Base-by-base conservation (phyloP, 2,113 vertebrate species). In the Vimba vimba region DNA sequence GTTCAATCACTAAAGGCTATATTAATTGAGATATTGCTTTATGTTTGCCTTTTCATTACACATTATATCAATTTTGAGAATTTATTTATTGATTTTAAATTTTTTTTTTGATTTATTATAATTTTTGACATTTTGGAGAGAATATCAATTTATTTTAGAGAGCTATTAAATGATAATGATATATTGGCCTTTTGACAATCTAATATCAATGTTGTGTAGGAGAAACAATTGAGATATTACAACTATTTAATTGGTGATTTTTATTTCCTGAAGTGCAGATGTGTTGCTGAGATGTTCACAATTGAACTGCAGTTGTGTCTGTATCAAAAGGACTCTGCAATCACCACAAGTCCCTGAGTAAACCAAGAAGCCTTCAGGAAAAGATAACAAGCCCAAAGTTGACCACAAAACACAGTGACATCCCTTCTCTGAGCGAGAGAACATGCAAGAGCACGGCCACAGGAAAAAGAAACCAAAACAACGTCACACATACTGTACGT, bases 301-400 rank as follows among this genome's bases (percentile, higher is more conserved):
- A 27, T 1, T 33, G 11, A 82, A 68, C 25, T 82, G 6, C 23
- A 64, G 25, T 62, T 43, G 68, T 50, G 25, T 64, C 79, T 23
- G 45, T 50, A 82, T 68, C 19, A 82, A 17, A 82, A 82, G 19
- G 0, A 57, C 30, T 27, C 47, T 57, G 21, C 33, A 33, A 86
- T 82, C 11, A 82, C 25, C 25, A 74, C 62, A 39, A 27, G 52
- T 43, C 6, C 68, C 30, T 52, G 25, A 86, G 55, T 47, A 60
- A 81, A 50, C 78, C 68, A 76, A 64, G 50, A 64, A 19, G 30
- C 21, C 27, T 60, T 82, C 79, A 82, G 85, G 59, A 86, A 86
- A n/a, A 43, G 59, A 80, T 59, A 87, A 83, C 66, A 83, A 57
- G 64, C 76, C 36, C 79, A 62, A 43, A 71, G 77, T 50, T 55